Evolutionary conservation across 2,888 invertebrate genomes (phyloP), one percentile per base, ranked within the genome.

Genomic region (Cheilosia variabilis): DNA sequence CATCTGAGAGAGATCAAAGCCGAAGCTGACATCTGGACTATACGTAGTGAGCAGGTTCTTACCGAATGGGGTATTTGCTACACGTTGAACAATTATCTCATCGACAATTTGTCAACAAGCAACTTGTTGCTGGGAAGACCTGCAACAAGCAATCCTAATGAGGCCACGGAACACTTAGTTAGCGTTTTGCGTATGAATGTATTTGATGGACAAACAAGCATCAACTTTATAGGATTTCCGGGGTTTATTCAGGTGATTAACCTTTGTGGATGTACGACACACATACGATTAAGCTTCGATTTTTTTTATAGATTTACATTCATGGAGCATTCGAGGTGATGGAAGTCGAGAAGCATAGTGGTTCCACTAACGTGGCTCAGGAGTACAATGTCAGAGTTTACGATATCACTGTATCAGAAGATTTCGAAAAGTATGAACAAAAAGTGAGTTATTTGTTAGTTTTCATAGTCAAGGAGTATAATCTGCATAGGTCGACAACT

Each of bases 21-120:
- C 1, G 10, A 34, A 45, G 17, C 43, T 6, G 71, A 71, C 62
- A 17, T 31, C 0, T 68, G n/a, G 22, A 10, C 5, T 7, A 45
- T 84, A 22, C 13, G 65, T 2, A 34, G 24, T 9, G 89, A 91
- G 1, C 92, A 92, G 87, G 89, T 92, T 6, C 86, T 92, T 1
- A 92, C 92, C 0, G 92, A 92, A 87, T 91, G 89, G 66, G 92
- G 92, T 4, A 88, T 92, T 4, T 92, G 92, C 69, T 92, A 92
- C 65, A 78, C 90, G 43, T 88, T 90, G 0, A 92, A 92, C 53
- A 89, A 87, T 66, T 79, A 78, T 71, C 69, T 90, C 2, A 88
- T 89, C 0, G 77, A 89, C 3, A 88, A 90, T 45, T 89, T 92
- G 27, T 89, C 91, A 2, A 88, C 92, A 0, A 87, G 87, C 1